Conservation (phyloP, 37 sponge, comb jelly and placozoan genomes). For the Amphimedon queenslandica region DNA sequence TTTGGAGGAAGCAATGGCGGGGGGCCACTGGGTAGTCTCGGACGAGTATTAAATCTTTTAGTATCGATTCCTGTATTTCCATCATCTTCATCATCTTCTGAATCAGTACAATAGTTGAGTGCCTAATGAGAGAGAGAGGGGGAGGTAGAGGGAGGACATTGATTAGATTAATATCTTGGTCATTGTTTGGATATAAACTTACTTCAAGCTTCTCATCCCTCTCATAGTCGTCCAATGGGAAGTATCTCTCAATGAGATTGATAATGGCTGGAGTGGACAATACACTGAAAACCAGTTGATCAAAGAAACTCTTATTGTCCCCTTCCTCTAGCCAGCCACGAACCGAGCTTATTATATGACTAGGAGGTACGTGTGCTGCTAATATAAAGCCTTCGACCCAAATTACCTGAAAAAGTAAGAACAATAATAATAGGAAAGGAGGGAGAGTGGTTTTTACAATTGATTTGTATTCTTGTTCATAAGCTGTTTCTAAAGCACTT, state of each 20-base stretch:
- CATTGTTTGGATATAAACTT: no score
- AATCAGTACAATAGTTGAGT: no score
- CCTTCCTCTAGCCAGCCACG: conserved; percentile 38
- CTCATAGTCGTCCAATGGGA: conserved; percentile 4
- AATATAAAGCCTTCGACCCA: conserved; percentile 62
- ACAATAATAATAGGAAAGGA: not conserved
- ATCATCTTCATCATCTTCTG: no score
- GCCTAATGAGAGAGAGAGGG: no score
- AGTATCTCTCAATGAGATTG: conserved; percentile 11
- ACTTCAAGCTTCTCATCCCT: no score
- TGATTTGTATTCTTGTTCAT: not conserved
- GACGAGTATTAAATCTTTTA: no score
- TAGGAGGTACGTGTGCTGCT: conserved; percentile 34
- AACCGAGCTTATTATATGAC: conserved; percentile 19
- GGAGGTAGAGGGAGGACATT: no score
- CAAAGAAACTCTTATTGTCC: not conserved
- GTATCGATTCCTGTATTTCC: no score
- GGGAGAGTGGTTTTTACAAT: conserved; percentile 3
- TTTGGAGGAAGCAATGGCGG: no score
- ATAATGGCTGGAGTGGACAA: not conserved
- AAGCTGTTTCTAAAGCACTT: conserved; percentile 26
- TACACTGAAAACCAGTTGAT: conserved; percentile 21
- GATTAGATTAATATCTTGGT: no score
- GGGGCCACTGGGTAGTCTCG: no score
- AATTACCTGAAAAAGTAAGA: conserved; percentile 10